Percentiles rank a stretch among this genome's conserved stretches.
Evolutionary conservation across 2,888 invertebrate species (phyloP).

Genomic region (Noctua fimbriata): DNA sequence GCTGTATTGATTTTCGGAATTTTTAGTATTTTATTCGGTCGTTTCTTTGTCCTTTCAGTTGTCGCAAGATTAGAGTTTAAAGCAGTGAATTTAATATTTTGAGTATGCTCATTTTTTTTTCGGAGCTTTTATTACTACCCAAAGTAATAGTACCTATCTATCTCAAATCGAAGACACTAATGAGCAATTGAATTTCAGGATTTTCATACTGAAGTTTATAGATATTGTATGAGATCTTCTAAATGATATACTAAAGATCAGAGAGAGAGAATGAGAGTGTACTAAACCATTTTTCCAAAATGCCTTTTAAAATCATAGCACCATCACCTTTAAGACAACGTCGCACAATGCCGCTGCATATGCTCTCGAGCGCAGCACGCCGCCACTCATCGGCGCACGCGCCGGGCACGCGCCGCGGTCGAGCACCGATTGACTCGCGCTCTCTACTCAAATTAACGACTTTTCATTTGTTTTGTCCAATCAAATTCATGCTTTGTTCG

Average conservation of each 20-base stretch:
- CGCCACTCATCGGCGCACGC: conserved; percentile 81
- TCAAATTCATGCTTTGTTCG: conserved; percentile 46
- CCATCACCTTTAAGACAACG: conserved; percentile 46
- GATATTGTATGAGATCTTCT: background rate
- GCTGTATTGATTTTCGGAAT: too few relatives aligned
- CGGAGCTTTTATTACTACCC: too few relatives aligned
- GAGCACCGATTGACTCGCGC: conserved; percentile 70
- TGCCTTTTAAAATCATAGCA: background rate
- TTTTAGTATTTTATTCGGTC: too few relatives aligned
- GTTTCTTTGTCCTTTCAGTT: too few relatives aligned
- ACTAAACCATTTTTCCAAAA: background rate
- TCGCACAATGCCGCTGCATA: conserved; percentile 76
- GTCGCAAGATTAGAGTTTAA: too few relatives aligned
- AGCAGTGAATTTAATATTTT: too few relatives aligned
- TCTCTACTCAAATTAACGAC: conserved; percentile 66
- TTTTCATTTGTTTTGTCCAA: conserved; percentile 59
- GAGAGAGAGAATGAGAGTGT: background rate
- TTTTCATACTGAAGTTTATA: too few relatives aligned
- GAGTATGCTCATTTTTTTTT: too few relatives aligned
- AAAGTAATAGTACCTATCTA: too few relatives aligned
- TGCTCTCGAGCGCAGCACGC: conserved; percentile 86
- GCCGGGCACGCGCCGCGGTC: conserved; percentile 79
- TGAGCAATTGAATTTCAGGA: too few relatives aligned
- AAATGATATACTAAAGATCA: background rate
- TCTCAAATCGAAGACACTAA: too few relatives aligned